Conservation (phyloP, 2,888 invertebrate genomes). For the Fragum fragum region DNA sequence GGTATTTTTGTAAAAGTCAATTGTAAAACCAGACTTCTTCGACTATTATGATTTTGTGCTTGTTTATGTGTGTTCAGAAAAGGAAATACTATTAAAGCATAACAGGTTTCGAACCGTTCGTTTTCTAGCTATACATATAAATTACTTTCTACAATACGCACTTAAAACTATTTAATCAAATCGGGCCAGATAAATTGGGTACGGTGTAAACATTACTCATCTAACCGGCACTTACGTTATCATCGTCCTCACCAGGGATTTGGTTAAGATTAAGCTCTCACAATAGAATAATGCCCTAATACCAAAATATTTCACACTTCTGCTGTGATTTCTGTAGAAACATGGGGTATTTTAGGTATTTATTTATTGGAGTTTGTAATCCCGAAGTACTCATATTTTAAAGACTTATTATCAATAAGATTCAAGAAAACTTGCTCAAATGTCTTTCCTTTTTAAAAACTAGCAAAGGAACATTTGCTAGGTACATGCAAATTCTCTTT, state of each 20-base stretch:
- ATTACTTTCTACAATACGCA: background rate
- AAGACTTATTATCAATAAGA: background rate
- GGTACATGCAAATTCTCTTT: no score
- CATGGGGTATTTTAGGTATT: background rate
- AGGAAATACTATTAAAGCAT: no score
- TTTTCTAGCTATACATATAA: no score
- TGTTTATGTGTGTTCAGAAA: no score
- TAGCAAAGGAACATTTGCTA: no score
- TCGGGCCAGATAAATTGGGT: conserved; percentile 5
- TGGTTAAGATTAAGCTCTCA: conserved; percentile 36
- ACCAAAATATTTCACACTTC: conserved; percentile 29
- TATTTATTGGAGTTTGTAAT: background rate
- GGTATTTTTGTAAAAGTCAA: no score
- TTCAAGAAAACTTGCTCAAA: no score
- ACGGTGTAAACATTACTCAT: conserved; percentile 37
- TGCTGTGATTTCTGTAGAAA: background rate
- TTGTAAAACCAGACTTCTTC: no score
- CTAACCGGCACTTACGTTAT: conserved; percentile 45
- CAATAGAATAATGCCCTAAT: conserved; percentile 41
- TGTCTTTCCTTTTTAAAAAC: no score
- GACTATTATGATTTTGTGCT: no score
- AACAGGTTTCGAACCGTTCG: no score
- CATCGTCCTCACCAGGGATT: conserved; percentile 34
- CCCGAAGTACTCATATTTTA: background rate
- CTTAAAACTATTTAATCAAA: conserved; percentile 1